Base-by-base conservation (phyloP, 2,888 invertebrate genomes). In the Sminthurinus aureus region DNA sequence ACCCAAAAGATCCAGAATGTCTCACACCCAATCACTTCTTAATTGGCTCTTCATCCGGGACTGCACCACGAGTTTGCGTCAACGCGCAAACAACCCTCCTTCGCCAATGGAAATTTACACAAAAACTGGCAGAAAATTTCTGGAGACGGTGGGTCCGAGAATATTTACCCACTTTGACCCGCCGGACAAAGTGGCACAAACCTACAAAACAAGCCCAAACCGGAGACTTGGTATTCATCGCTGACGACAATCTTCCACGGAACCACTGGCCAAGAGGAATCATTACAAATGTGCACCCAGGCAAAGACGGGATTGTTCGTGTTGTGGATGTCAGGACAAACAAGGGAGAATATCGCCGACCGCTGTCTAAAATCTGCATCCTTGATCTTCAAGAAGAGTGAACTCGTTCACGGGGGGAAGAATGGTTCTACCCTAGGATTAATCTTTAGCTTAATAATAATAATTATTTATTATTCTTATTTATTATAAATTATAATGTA, bases 1-100 rank as follows among this genome's bases (percentile, higher is more conserved):
- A 89, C 89, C 0, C 89, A 89, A 9, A 89, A 87, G 15, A 38
- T 38, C 38, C 38, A 38, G 38, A 38, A 38, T 38, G 38, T 38
- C 38, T 38, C 38, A 38, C 38, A 4, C 38, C 38, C 1, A 38
- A 38, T 38, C 89, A 90, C 84, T 89, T 90, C 80, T 83, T 90
- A 11, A 84, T 89, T 52, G 89, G 88, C 18, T 50, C 69, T 24
- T 79, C 89, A 6, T 73, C 51, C 6, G 78, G 81, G 52, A 69
- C 71, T 52, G 81, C 89, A 0, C 71, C 89, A 0, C 85, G 85
- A 76, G 58, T 51, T 13, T 85, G 83, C 18, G 15, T 3, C 3
- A 69, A 83, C 0, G 51, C 13, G 0, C 83, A 84, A 38, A 18
- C 73, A 0, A 81, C 18, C 26, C 38, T 71, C 0, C 24, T 85